Conservation (phyloP, 2,797 vertebrate species). For the Cirrhinus molitorella region DNA sequence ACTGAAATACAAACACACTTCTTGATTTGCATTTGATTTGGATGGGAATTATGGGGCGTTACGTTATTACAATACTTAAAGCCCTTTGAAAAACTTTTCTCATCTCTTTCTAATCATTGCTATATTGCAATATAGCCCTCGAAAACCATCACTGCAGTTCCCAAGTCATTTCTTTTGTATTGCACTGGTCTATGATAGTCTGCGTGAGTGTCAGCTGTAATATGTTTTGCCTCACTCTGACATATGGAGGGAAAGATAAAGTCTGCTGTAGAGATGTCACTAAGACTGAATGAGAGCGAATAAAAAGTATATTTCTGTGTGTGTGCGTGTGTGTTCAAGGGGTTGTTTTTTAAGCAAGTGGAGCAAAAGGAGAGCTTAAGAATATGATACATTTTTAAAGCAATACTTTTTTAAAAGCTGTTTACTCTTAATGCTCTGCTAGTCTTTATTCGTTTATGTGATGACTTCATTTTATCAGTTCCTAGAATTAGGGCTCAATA, state of each 20-base stretch:
- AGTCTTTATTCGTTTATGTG: neutral
- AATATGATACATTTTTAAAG: neutral
- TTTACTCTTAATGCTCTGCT: neutral
- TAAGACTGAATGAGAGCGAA: conserved; percentile 34
- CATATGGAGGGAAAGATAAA: conserved; percentile 41
- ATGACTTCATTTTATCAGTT: neutral
- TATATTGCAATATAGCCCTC: conserved; percentile 47
- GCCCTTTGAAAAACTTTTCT: conserved; percentile 49
- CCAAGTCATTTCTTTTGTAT: conserved; percentile 49
- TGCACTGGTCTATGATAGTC: conserved; percentile 45
- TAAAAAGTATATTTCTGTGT: conserved; percentile 42
- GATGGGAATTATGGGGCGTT: conserved; percentile 30
- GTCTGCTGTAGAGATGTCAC: conserved; percentile 49
- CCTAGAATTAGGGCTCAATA: neutral
- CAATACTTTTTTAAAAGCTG: neutral
- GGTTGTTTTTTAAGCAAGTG: neutral
- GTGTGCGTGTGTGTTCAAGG: neutral
- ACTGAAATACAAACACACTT: conserved; percentile 45
- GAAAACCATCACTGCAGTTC: conserved; percentile 44
- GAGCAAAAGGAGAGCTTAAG: neutral
- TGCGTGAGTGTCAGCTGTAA: conserved; percentile 39
- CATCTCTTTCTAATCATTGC: conserved; percentile 49
- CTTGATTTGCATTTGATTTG: conserved; percentile 52
- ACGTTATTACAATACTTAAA: conserved; percentile 47
- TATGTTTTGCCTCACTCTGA: conserved; percentile 29